These are phyloP conservation scores for Magallana gigas DNA, from an alignment of 1,140 invertebrate genomes.

Conservation along the genomic window DNA sequence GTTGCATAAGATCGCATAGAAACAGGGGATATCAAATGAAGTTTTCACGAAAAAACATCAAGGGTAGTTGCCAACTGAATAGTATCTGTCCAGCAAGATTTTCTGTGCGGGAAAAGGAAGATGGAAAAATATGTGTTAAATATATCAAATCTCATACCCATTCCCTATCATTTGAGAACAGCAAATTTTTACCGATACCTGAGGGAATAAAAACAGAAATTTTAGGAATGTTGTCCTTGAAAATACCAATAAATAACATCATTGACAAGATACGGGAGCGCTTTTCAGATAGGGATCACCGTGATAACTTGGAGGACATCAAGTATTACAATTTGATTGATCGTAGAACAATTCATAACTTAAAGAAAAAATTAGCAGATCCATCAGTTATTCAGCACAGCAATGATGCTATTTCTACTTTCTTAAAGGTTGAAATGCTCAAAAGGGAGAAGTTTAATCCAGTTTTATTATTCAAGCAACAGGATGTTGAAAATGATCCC, in stretches of 20 bases:
- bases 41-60: not conserved
- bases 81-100: constrained; percentile 26
- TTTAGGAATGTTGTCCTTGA: constrained; percentile 4
- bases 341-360: not conserved
- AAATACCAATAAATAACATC: constrained; percentile 40
- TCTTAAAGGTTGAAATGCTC: constrained; percentile 8
- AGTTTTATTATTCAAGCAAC: constrained; percentile 37
- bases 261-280: constrained; percentile 23
- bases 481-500: not conserved
- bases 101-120: not conserved
- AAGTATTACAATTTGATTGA: constrained; percentile 40
- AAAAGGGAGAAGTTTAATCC: constrained; percentile 23
- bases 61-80: constrained; percentile 25
- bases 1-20: not conserved
- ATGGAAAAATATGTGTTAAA: constrained; percentile 17
- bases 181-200: constrained; percentile 40
- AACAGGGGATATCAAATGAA: not conserved
- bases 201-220: constrained; percentile 29
- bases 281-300: constrained; percentile 16
- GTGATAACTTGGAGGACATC: constrained; percentile 13
- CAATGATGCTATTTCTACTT: constrained; percentile 43
- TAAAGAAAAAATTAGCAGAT: constrained; percentile 39
- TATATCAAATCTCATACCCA: constrained; percentile 43
- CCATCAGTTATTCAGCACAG: constrained; percentile 6
- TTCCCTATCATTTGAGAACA: constrained; percentile 36